phyloP scores from a whole-genome alignment of 2,113 vertebrate species.

The Ellobius talpinus region DNA sequence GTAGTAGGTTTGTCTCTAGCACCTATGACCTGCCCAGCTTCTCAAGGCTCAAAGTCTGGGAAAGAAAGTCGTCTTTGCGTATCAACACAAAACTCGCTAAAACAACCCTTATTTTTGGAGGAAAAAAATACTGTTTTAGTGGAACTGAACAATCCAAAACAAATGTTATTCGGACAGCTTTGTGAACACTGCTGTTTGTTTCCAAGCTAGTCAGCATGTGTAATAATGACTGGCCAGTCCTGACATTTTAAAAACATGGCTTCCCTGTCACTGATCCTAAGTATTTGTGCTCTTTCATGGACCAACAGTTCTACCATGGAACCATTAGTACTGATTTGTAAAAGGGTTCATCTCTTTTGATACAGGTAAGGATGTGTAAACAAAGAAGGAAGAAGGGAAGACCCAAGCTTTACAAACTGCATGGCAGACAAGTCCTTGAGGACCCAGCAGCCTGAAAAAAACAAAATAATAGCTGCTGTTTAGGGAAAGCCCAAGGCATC shows the following conservation, averaged over 20 bases:
- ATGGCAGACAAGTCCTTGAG: background rate
- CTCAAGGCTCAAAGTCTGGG: conserved; percentile 48
- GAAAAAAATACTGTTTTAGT: background rate
- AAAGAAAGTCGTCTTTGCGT: conserved; percentile 29
- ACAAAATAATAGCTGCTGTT: conserved; percentile 15
- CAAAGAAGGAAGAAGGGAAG: background rate
- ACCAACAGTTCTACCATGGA: background rate
- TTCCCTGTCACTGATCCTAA: conserved; percentile 30
- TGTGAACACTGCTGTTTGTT: background rate
- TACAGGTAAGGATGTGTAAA: background rate
- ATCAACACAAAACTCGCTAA: background rate
- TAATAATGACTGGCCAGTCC: background rate
- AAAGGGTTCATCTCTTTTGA: conserved; percentile 1
- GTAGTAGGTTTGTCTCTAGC: no score
- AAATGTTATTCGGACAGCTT: background rate
- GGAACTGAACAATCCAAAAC: background rate
- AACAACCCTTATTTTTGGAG: conserved; percentile 26
- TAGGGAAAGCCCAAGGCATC: background rate
- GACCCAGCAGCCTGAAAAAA: background rate
- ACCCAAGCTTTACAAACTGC: background rate
- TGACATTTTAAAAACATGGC: conserved; percentile 21
- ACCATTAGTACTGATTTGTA: conserved; percentile 34
- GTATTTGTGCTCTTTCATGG: conserved; percentile 27
- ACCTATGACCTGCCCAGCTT: background rate
- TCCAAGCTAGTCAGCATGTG: background rate